phyloP scores from a whole-genome alignment of 2,888 invertebrate genomes.

The Bellardia bayeri region DNA sequence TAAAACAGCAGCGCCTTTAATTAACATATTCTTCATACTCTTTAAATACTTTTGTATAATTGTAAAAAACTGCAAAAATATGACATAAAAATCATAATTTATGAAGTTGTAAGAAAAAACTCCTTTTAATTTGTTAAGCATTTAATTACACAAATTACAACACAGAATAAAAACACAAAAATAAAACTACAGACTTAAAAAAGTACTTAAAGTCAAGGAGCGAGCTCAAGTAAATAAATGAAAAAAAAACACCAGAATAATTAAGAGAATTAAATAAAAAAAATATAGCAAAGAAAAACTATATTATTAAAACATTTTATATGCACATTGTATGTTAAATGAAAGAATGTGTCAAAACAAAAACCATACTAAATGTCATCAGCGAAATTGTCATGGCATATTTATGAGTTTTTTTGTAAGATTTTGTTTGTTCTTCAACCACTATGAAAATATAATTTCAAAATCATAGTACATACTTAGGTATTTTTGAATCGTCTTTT shows the following conservation, averaged over 20 bases:
- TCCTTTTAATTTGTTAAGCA: constrained; percentile 46
- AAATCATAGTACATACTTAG: constrained; percentile 1
- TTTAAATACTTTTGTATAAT: not conserved
- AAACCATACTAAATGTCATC: constrained; percentile 6
- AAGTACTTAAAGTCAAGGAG: constrained; percentile 8
- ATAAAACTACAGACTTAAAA: not conserved
- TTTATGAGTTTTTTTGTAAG: not conserved
- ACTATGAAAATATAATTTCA: constrained; percentile 1
- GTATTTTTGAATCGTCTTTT: not conserved
- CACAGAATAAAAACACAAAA: not conserved
- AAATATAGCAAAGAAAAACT: not conserved
- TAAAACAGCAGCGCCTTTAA: not conserved
- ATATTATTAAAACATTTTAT: constrained; percentile 20
- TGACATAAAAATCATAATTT: constrained; percentile 37
- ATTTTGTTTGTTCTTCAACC: constrained; percentile 26
- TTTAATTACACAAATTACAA: constrained; percentile 61
- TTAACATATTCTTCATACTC: constrained; percentile 2
- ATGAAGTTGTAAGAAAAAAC: constrained; percentile 1
- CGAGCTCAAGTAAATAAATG: constrained; percentile 6
- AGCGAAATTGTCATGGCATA: constrained; percentile 13
- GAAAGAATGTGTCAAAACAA: constrained; percentile 15
- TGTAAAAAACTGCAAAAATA: not conserved
- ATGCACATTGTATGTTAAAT: not conserved
- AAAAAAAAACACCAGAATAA: constrained; percentile 12
- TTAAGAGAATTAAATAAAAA: constrained; percentile 13